Percentiles rank a stretch among this genome's conserved stretches.
Evolutionary conservation across 2,113 vertebrate species (phyloP).

Genomic region (Columba livia): DNA sequence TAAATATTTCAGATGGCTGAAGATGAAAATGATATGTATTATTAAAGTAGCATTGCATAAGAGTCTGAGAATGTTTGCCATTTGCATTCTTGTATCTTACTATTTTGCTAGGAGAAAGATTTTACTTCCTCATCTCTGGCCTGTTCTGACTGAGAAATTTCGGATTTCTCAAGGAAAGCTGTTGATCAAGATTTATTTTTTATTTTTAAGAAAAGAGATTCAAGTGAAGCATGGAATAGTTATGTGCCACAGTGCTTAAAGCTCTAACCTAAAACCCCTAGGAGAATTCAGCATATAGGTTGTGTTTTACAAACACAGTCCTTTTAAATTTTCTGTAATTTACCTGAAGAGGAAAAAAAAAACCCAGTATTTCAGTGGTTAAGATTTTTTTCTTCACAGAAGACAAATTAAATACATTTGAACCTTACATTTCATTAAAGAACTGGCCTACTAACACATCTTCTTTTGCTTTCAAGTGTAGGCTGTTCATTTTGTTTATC

Average conservation of each 20-base stretch:
- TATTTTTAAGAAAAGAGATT: not conserved
- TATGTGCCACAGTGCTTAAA: not conserved
- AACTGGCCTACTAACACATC: not conserved
- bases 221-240: not conserved
- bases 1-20: not conserved
- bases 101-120: not conserved
- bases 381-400: not conserved
- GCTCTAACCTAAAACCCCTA: not conserved
- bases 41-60: not conserved
- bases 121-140: not conserved
- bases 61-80: not conserved
- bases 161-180: not conserved
- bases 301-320: not conserved
- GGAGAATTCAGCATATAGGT: not conserved
- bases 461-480: not conserved
- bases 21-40: not conserved
- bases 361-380: not conserved
- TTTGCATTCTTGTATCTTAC: not conserved
- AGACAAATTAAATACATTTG: not conserved
- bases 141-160: not conserved
- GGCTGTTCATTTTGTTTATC: not conserved
- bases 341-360: not conserved
- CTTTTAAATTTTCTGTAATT: not conserved
- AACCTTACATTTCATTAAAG: not conserved
- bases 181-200: not conserved